Conservation (phyloP, 2,888 invertebrate genomes). For the Diplazon laetatorius region DNA sequence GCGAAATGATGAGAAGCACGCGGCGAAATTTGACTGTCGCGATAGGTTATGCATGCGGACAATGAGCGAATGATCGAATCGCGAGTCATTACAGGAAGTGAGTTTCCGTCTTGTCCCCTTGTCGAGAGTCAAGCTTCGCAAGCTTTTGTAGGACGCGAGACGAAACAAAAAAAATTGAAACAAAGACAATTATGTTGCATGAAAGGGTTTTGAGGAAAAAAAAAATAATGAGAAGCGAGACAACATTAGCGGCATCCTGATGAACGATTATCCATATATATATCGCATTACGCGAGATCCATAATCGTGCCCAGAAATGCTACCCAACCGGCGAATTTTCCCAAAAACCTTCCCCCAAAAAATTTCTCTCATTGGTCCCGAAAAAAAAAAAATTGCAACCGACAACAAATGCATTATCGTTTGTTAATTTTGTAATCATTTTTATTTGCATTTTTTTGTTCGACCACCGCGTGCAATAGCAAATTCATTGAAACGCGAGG, state of each 20-base stretch:
- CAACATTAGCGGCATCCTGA: slow-evolving; percentile 49
- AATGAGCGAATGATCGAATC: slow-evolving; percentile 40
- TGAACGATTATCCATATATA: too few relatives aligned
- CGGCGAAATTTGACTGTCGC: background rate
- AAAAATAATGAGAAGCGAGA: slow-evolving; percentile 49
- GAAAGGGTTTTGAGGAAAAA: slow-evolving; percentile 8
- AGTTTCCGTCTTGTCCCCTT: background rate
- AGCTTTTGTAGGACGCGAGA: background rate
- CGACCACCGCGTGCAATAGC: slow-evolving; percentile 39
- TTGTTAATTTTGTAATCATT: too few relatives aligned
- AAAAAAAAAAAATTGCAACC: too few relatives aligned
- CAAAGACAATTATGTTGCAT: background rate
- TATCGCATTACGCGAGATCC: slow-evolving; percentile 59
- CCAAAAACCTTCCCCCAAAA: background rate
- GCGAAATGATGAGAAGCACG: slow-evolving; percentile 12
- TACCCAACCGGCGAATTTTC: slow-evolving; percentile 49
- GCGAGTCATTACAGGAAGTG: slow-evolving; percentile 59
- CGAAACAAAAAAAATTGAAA: too few relatives aligned
- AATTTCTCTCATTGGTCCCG: background rate
- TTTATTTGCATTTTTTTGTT: too few relatives aligned
- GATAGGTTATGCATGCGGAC: slow-evolving; percentile 27
- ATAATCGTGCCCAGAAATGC: slow-evolving; percentile 11
- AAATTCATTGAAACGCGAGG: slow-evolving; percentile 78
- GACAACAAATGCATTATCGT: too few relatives aligned
- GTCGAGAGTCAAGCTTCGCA: too few relatives aligned